Conservation (phyloP, 1,140 invertebrate genomes). For the Parapsyche elsis region DNA sequence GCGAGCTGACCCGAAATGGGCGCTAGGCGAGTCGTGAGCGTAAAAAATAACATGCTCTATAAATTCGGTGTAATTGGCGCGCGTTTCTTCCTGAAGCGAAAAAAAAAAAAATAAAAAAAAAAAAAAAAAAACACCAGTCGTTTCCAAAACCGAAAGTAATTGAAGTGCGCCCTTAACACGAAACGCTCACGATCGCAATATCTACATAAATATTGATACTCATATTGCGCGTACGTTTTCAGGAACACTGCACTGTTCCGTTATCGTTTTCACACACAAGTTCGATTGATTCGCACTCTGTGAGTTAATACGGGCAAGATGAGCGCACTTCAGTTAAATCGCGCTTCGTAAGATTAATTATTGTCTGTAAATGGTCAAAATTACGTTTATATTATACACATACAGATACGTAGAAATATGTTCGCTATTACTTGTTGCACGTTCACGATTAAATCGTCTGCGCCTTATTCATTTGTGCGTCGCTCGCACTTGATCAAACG, state of each 20-base stretch:
- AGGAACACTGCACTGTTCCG: no score
- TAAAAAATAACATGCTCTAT: constrained; percentile 39
- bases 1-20: constrained; percentile 41
- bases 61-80: constrained; percentile 44
- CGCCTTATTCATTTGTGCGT: constrained; percentile 24
- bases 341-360: no score
- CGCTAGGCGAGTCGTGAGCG: constrained; percentile 31
- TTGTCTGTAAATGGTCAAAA: no score
- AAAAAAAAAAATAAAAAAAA: no score
- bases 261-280: neutral
- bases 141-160: neutral
- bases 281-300: neutral
- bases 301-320: neutral
- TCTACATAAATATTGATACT: neutral
- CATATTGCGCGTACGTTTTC: no score
- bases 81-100: neutral
- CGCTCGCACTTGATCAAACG: constrained; percentile 18
- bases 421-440: no score
- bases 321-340: no score
- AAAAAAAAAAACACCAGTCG: no score
- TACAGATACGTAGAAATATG: no score
- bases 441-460: neutral
- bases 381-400: no score
- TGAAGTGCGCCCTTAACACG: constrained; percentile 10
- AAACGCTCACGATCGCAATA: neutral